Base-by-base conservation (phyloP, 2,888 invertebrate species). In the Branchipolynoe longqiensis region DNA sequence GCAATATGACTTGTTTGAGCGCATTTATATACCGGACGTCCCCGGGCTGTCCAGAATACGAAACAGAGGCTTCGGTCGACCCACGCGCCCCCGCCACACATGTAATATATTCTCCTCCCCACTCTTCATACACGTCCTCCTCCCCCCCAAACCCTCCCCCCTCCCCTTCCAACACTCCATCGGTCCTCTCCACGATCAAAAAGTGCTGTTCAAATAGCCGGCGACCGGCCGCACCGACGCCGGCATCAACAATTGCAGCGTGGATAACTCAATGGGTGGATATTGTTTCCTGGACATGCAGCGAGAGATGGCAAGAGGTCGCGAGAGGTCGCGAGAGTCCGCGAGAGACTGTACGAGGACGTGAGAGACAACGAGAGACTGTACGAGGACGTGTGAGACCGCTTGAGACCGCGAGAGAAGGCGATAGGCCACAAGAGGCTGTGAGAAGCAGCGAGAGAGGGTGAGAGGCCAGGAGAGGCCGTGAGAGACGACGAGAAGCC, bases 11-110 rank as follows among this genome's bases (percentile, higher is more conserved):
- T 78, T 78, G 78, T 78, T 78, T 78, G 78, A 54, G 41, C 25
- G 48, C 78, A 78, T 78, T 54, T 28, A 78, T 78, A 78, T 78
- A 78, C 78, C 78, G 78, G 78, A 78, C 78, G 48, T 78, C 54
- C 48, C 25, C 48, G 18, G 78, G 12, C 78, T 54, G 78, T 28
- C 4, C 28, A 8, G 78, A 78, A 78, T 78, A 78, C 78, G 14
- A 25, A 78, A 78, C 33, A 12, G 31, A 28, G 48, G 48, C 48
- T 8, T 48, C 48, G 48, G 48, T 18, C 48, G 48, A 48, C 48
- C 48, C n/a, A 48, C 48, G 8, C 48, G 48, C 8, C 48, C 8
- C 18, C 48, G 48, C 8, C 18, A 18, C 18, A 48, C 8, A 48
- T 48, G 48, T n/a, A n/a, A n/a, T n/a, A n/a, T n/a, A n/a, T n/a